Evolutionary conservation across 1,140 invertebrate genomes (phyloP).

Genomic region (Nixonia krombeini): DNA sequence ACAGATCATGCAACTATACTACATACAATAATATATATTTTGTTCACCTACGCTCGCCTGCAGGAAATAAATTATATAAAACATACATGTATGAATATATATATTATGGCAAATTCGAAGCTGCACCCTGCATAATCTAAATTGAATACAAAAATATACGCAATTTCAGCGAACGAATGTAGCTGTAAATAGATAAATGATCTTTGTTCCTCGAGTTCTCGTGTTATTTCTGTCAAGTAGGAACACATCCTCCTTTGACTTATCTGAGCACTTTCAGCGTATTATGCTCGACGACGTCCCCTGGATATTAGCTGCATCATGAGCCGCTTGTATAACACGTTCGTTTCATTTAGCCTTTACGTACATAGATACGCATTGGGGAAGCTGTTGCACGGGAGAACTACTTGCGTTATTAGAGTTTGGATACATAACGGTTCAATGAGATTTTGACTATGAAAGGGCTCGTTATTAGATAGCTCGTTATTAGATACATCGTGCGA

Average conservation of each 20-base stretch:
- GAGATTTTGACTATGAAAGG: conserved; percentile 41
- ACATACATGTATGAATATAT: too few species aligned
- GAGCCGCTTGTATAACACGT: conserved; percentile 25
- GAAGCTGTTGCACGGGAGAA: conserved; percentile 6
- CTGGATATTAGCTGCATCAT: conserved; percentile 27
- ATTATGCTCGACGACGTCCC: conserved; percentile 11
- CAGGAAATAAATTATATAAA: too few species aligned
- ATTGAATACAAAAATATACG: too few species aligned
- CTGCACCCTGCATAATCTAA: too few species aligned
- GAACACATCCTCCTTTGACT: conserved; percentile 12
- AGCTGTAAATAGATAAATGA: too few species aligned
- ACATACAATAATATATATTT: too few species aligned
- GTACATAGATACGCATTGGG: conserved; percentile 10
- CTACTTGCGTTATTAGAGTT: conserved; percentile 30
- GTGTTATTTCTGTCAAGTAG: too few species aligned
- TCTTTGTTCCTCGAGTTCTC: too few species aligned
- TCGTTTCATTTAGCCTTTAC: conserved; percentile 20
- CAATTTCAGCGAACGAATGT: too few species aligned
- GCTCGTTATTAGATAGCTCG: conserved; percentile 39
- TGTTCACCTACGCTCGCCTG: too few species aligned
- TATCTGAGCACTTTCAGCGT: conserved; percentile 5
- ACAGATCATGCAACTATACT: too few species aligned
- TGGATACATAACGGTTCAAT: conserved; percentile 28
- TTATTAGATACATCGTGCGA: conserved; percentile 41
- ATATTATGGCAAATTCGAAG: too few species aligned